Evolutionary conservation across 2,888 invertebrate genomes (phyloP).

Genomic region (Microchrysa polita): DNA sequence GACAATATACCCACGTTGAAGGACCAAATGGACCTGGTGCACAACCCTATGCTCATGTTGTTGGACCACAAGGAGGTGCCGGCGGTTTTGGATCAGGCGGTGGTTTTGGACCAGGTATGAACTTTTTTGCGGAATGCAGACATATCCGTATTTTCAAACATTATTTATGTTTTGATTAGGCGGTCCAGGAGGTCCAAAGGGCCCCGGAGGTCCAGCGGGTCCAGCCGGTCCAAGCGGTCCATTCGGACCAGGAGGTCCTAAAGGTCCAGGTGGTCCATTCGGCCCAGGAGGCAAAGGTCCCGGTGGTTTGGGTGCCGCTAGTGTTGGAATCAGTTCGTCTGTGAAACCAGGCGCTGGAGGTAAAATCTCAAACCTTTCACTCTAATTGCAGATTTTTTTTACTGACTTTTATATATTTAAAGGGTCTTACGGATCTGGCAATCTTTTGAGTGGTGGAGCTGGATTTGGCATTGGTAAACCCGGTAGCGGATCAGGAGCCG

Average conservation of each 20-base stretch:
- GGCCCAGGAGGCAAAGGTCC: constrained; percentile 47
- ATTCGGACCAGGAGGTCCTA: constrained; percentile 44
- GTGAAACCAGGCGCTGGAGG: constrained; percentile 29
- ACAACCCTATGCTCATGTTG: constrained; percentile 44
- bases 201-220: constrained; percentile 50
- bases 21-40: constrained; percentile 52
- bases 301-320: constrained; percentile 46
- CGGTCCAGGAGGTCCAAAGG: constrained; percentile 47
- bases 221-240: constrained; percentile 49
- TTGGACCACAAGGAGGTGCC: constrained; percentile 46
- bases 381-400: too few species aligned
- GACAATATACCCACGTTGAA: constrained; percentile 41
- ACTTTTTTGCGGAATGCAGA: too few species aligned
- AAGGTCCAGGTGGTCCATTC: not conserved
- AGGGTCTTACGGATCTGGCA: constrained; percentile 55
- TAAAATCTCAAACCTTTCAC: not conserved
- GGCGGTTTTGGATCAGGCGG: constrained; percentile 50
- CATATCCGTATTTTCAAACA: too few species aligned
- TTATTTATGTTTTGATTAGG: too few species aligned
- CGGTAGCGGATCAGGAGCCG: constrained; percentile 1
- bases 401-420: not conserved
- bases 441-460: constrained; percentile 51
- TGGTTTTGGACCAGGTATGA: constrained; percentile 40
- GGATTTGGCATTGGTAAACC: constrained; percentile 12
- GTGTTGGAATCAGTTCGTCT: constrained; percentile 21